These are phyloP conservation scores for Papilio elwesi DNA, from an alignment of 2,888 invertebrate species.

Conservation along the genomic window DNA sequence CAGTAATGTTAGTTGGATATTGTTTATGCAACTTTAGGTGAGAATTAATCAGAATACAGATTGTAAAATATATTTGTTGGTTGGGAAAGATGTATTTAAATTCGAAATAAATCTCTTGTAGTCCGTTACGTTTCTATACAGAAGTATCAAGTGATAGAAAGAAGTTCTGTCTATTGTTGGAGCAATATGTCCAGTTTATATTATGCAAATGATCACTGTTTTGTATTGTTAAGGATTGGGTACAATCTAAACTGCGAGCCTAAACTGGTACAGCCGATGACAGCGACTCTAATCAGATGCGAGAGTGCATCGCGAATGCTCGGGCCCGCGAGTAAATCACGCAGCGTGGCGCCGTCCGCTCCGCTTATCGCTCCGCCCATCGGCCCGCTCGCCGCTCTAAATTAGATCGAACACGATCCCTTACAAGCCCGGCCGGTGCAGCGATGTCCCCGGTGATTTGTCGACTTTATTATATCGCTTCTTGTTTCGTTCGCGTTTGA, in stretches of 20 bases:
- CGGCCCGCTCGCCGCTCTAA: conserved; percentile 61
- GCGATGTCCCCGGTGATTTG: conserved; percentile 60
- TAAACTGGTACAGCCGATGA: conserved; percentile 22
- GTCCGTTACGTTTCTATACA: no score
- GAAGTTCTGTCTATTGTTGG: no score
- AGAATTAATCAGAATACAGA: background rate
- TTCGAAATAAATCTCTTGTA: no score
- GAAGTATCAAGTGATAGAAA: no score
- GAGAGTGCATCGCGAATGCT: conserved; percentile 41
- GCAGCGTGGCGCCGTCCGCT: conserved; percentile 62
- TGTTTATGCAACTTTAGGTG: background rate
- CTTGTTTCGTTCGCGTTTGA: conserved; percentile 42
- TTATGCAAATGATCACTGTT: no score
- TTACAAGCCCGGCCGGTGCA: conserved; percentile 16
- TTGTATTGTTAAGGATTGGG: background rate
- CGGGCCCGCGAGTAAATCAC: conserved; percentile 66
- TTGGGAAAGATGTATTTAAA: no score
- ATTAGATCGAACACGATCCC: conserved; percentile 65
- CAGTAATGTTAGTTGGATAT: background rate
- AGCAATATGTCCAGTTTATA: no score
- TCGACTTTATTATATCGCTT: conserved; percentile 59
- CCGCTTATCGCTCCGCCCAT: conserved; percentile 64
- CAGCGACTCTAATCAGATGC: conserved; percentile 45
- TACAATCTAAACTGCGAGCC: background rate
- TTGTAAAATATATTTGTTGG: background rate